Percentiles rank a stretch among this genome's conserved stretches.
phyloP scores from a whole-genome alignment of 2,888 invertebrate genomes.

The Cheilosia vulpina region DNA sequence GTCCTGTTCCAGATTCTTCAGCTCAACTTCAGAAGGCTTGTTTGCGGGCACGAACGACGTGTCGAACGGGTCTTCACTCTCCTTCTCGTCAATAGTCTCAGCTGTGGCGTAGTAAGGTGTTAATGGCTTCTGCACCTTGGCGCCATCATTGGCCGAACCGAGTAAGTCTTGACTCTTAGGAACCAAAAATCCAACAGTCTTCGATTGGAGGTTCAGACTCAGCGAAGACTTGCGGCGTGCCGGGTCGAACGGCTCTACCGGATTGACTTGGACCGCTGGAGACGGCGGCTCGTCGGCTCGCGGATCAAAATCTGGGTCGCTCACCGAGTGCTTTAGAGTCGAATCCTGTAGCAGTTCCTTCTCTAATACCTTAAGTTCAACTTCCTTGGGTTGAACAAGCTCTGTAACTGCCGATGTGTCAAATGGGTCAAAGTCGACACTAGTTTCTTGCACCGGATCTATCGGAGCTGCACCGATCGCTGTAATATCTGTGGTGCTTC shows the following conservation, averaged over 20 bases:
- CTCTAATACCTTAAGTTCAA: constrained; percentile 91
- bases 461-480: constrained; percentile 88
- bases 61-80: constrained; percentile 91
- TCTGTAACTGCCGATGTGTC: constrained; percentile 91
- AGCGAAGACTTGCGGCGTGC: constrained; percentile 86
- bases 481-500: constrained; percentile 90
- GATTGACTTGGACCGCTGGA: constrained; percentile 58
- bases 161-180: constrained; percentile 86
- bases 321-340: constrained; percentile 85
- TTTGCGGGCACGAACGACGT: constrained; percentile 92
- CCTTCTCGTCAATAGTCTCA: constrained; percentile 82
- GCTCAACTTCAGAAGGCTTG: constrained; percentile 90
- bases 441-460: constrained; percentile 84
- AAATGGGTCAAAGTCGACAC: constrained; percentile 91
- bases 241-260: constrained; percentile 78
- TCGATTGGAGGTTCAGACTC: constrained; percentile 85
- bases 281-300: constrained; percentile 85
- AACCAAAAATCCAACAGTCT: constrained; percentile 86
- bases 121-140: constrained; percentile 88
- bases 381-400: constrained; percentile 89
- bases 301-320: constrained; percentile 93
- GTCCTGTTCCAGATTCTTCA: constrained; percentile 90
- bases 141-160: constrained; percentile 85
- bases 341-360: constrained; percentile 88
- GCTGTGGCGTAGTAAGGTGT: constrained; percentile 90